Conservation (phyloP, 2,797 vertebrate genomes). For the Salarias fasciatus region DNA sequence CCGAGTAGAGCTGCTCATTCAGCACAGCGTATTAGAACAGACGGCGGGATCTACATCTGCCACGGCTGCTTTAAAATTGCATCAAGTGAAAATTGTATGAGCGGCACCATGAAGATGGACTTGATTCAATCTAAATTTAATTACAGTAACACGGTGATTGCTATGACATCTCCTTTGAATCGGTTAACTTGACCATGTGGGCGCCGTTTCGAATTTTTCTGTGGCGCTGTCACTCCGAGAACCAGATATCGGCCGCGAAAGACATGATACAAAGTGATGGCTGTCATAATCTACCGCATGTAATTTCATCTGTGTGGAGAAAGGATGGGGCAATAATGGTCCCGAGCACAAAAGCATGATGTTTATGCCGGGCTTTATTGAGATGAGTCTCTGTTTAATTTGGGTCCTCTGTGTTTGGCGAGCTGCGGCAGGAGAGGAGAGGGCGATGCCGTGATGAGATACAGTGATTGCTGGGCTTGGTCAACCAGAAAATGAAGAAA, state of each 20-base stretch:
- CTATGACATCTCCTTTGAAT: constrained; percentile 69
- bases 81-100: constrained; percentile 68
- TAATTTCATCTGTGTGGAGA: constrained; percentile 66
- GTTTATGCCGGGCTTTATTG: constrained; percentile 77
- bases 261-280: constrained; percentile 67
- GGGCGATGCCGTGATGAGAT: constrained; percentile 78
- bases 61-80: constrained; percentile 63
- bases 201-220: constrained; percentile 45
- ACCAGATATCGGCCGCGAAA: constrained; percentile 53
- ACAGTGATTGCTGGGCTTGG: constrained; percentile 77
- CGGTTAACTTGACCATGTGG: constrained; percentile 65
- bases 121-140: constrained; percentile 74
- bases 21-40: constrained; percentile 63
- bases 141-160: constrained; percentile 70
- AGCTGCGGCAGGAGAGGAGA: constrained; percentile 62
- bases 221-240: constrained; percentile 48
- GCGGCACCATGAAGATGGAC: constrained; percentile 65
- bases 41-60: constrained; percentile 67
- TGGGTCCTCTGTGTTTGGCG: constrained; percentile 67
- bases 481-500: constrained; percentile 85
- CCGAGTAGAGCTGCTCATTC: constrained; percentile 67
- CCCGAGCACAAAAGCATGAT: constrained; percentile 73
- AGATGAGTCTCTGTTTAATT: constrained; percentile 83
- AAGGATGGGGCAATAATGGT: constrained; percentile 70
- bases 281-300: constrained; percentile 66